Evolutionary conservation across 2,888 invertebrate genomes (phyloP).

Genomic region (Thecocarcelia acutangulata): DNA sequence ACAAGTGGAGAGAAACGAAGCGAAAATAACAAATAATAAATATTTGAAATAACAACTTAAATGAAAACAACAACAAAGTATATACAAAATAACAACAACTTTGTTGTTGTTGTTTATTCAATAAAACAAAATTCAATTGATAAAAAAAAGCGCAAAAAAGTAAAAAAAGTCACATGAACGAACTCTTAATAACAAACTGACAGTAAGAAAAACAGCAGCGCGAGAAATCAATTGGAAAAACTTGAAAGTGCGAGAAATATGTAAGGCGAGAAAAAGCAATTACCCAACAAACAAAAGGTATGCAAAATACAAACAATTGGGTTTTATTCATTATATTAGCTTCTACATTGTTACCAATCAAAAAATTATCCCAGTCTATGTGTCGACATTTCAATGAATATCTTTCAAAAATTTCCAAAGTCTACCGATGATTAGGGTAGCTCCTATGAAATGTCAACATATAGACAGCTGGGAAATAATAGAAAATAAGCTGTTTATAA

Average conservation of each 20-base stretch:
- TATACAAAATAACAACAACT: slow-evolving; percentile 18
- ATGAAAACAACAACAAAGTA: slow-evolving; percentile 14
- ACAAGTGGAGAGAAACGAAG: slow-evolving; percentile 29
- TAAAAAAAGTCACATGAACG: slow-evolving; percentile 34
- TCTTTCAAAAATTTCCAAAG: too few species aligned
- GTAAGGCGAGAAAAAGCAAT: slow-evolving; percentile 20
- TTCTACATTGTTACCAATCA: too few species aligned
- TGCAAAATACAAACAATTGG: too few species aligned
- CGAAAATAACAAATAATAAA: not conserved
- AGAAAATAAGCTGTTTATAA: too few species aligned
- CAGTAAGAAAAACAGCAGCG: not conserved
- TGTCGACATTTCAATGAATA: too few species aligned
- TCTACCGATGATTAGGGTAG: too few species aligned
- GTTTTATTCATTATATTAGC: too few species aligned
- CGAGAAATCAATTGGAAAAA: slow-evolving; percentile 45
- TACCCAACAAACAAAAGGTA: slow-evolving; percentile 12
- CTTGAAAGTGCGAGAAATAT: slow-evolving; percentile 35
- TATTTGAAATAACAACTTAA: slow-evolving; percentile 8
- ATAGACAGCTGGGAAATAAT: too few species aligned
- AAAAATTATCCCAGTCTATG: too few species aligned
- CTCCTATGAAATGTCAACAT: too few species aligned
- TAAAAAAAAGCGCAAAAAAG: slow-evolving; percentile 53
- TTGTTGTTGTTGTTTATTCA: slow-evolving; percentile 49
- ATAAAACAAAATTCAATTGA: slow-evolving; percentile 55
- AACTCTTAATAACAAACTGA: slow-evolving; percentile 19